Percentiles rank a stretch among this genome's conserved stretches.
These are phyloP conservation scores for Lysandra coridon DNA, from an alignment of 2,888 invertebrate genomes.

Conservation along the genomic window DNA sequence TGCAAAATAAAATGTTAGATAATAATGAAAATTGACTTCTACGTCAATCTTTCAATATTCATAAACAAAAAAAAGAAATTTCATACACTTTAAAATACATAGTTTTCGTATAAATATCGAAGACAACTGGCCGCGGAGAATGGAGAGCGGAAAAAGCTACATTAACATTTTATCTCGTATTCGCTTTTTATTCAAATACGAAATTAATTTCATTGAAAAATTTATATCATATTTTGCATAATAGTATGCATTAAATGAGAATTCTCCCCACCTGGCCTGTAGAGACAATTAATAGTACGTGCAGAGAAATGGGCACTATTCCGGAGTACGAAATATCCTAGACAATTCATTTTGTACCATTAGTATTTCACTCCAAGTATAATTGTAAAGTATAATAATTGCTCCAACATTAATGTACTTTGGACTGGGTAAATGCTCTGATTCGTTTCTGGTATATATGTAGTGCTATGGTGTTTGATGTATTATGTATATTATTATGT, in stretches of 20 bases:
- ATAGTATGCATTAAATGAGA: conserved; percentile 44
- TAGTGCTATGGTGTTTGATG: too few species aligned
- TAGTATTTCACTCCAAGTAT: conserved; percentile 19
- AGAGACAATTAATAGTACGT: conserved; percentile 42
- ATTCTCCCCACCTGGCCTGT: conserved; percentile 40
- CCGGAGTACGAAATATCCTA: conserved; percentile 38
- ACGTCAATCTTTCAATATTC: background rate
- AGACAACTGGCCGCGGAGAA: background rate
- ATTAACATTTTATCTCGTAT: conserved; percentile 28
- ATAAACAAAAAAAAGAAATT: background rate
- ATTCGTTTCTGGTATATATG: background rate
- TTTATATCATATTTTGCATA: conserved; percentile 44
- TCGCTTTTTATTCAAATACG: conserved; percentile 28
- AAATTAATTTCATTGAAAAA: conserved; percentile 47
- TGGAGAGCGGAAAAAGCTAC: background rate
- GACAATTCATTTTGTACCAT: conserved; percentile 17
- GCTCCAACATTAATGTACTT: conserved; percentile 7
- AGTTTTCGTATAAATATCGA: conserved; percentile 20
- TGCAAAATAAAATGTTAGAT: too few species aligned
- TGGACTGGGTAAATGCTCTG: background rate
- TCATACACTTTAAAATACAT: background rate
- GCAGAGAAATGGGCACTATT: conserved; percentile 37
- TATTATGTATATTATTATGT: too few species aligned
- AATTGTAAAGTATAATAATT: conserved; percentile 17
- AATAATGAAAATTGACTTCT: background rate